Evolutionary conservation across 2,113 vertebrate species (phyloP), one percentile per base, ranked within the genome.

Genomic region (Dicrurus megarhynchus): DNA sequence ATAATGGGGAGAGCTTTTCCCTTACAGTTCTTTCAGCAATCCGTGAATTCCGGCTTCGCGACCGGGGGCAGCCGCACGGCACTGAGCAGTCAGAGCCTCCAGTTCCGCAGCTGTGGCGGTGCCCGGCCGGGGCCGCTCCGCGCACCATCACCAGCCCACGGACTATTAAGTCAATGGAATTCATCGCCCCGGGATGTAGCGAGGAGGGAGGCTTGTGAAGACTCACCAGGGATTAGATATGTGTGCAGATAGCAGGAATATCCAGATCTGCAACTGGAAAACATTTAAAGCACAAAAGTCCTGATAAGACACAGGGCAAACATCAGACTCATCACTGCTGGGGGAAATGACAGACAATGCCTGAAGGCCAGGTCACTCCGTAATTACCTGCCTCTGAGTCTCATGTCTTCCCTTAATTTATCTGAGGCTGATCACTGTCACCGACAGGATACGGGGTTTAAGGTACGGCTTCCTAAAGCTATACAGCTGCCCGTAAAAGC

Each of bases 381-480:
- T 87, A 89, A 89, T 89, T 91, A 95, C 71, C 78, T 77, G 46
- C 59, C 26, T 24, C 39, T 10, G 61, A 49, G 33, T 70, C 70
- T 91, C 61, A 23, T 61, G 47, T 89, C 67, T 89, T 90, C 91
- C 63, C 65, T 82, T 80, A 28, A 88, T 80, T 85, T 67, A 93
- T 69, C 35, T 87, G 22, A 53, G 57, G 82, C 55, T 61, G 82
- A 78, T 83, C 89, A 39, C 75, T 90, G 84, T 86, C 87, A 77
- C 78, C 26, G n/a, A 80, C 94, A 96, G 94, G 93, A 95, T 95
- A 63, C 71, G 16, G 82, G 46, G 35, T 55, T 76, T 84, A 89
- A 91, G 91, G 91, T 81, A 94, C 3, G 1, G 61, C 91, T 96
- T 96, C 95, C 94, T 77, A 70, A 88, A 64, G n/a, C 90, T 21